A percentile compares a stretch with the other conserved stretches of the same genome.
These are phyloP conservation scores for Tapirus indicus DNA, from an alignment of 2,797 vertebrate genomes.

Conservation along the genomic window DNA sequence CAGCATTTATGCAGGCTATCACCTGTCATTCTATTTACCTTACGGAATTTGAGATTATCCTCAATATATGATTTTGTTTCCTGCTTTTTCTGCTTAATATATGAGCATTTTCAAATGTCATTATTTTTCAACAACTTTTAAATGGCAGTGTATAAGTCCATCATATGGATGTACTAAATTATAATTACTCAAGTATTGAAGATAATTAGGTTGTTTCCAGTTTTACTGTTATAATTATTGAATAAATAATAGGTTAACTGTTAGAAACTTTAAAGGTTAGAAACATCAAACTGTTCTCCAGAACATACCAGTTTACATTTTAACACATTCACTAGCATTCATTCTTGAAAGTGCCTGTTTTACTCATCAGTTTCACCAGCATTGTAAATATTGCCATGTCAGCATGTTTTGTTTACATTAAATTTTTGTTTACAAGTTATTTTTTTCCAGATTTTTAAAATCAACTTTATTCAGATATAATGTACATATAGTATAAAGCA, in stretches of 20 bases:
- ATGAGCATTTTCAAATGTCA: conserved; percentile 4
- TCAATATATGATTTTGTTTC: not conserved
- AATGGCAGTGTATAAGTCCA: not conserved
- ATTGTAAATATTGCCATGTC: not conserved
- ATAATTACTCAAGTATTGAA: not conserved
- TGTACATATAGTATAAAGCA: not conserved
- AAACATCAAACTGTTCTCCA: not conserved
- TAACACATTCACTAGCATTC: not conserved
- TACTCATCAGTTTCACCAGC: not conserved
- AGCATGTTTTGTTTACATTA: not conserved
- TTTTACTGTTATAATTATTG: not conserved
- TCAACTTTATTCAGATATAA: not conserved
- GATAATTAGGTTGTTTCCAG: not conserved
- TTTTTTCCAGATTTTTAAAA: conserved; percentile 5
- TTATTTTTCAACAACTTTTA: conserved; percentile 36
- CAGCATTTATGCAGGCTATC: not conserved
- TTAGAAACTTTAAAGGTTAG: conserved; percentile 25
- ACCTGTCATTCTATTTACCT: not conserved
- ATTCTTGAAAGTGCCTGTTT: not conserved
- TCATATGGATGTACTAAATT: not conserved
- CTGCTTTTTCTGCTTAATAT: conserved; percentile 32
- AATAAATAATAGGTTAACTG: not conserved
- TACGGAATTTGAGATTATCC: conserved; percentile 18
- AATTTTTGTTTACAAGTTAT: conserved; percentile 46
- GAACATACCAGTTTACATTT: not conserved